Percentiles rank a stretch among this genome's conserved stretches.
Evolutionary conservation across 1,140 invertebrate species (phyloP).

Genomic region (Fopius arisanus): DNA sequence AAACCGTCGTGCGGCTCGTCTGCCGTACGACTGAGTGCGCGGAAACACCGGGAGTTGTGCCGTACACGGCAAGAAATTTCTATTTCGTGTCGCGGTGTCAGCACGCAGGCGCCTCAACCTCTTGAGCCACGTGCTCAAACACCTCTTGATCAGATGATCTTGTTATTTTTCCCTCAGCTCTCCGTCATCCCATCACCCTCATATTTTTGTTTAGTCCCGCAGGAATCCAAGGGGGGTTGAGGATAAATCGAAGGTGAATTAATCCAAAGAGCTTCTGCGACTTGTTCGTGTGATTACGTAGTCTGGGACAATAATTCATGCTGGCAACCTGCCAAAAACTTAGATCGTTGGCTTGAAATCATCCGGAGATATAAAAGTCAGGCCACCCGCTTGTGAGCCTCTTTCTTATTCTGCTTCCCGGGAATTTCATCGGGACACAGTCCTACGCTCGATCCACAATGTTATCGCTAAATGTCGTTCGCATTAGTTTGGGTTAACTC

Average conservation of each 20-base stretch:
- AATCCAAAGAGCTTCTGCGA: background rate
- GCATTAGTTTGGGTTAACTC: conserved; percentile 26
- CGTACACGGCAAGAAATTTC: conserved; percentile 34
- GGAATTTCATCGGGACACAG: background rate
- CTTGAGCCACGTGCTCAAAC: conserved; percentile 46
- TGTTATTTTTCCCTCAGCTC: background rate
- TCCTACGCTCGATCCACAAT: background rate
- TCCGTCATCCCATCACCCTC: background rate
- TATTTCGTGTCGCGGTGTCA: conserved; percentile 32
- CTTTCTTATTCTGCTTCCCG: background rate
- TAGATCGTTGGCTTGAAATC: conserved; percentile 20
- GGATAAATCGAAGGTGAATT: conserved; percentile 2
- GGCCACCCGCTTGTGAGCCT: conserved; percentile 17
- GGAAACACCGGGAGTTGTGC: conserved; percentile 34
- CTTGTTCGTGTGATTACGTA: conserved; percentile 26
- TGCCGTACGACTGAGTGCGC: conserved; percentile 37
- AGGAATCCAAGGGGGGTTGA: background rate
- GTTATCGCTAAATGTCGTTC: conserved; percentile 7
- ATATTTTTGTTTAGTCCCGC: background rate
- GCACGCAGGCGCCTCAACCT: conserved; percentile 51
- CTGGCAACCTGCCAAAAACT: conserved; percentile 19
- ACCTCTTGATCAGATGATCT: conserved; percentile 8
- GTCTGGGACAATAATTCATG: conserved; percentile 26
- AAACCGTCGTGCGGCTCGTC: conserved; percentile 30
- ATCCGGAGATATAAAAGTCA: conserved; percentile 21